A percentile compares a stretch with the other conserved stretches of the same genome.
Evolutionary conservation across 2,888 invertebrate species (phyloP).

Genomic region (Pimpla rufipes): DNA sequence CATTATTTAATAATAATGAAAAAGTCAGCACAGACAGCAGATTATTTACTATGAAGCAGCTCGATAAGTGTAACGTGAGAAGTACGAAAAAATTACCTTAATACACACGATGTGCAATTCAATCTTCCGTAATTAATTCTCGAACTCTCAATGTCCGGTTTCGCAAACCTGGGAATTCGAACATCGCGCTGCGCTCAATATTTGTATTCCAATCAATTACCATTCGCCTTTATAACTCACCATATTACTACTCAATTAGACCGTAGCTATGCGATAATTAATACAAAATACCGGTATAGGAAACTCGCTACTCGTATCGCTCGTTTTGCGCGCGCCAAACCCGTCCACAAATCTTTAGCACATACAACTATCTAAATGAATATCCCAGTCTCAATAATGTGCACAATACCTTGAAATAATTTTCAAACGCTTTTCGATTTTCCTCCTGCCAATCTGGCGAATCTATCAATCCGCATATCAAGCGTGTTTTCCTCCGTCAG

Average conservation of each 20-base stretch:
- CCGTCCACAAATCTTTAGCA: not conserved
- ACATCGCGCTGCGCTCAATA: not conserved
- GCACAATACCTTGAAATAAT: not conserved
- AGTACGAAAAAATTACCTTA: no score
- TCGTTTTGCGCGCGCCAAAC: not conserved
- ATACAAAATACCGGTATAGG: slow-evolving; percentile 42
- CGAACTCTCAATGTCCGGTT: no score
- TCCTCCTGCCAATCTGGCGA: not conserved
- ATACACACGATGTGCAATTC: no score
- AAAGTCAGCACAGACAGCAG: not conserved
- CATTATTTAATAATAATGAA: no score
- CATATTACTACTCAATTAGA: slow-evolving; percentile 20
- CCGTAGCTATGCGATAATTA: slow-evolving; percentile 21
- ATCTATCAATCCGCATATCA: not conserved
- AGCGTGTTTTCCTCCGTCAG: not conserved
- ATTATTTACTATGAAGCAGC: no score
- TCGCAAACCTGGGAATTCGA: not conserved
- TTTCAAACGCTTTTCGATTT: not conserved
- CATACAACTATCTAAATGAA: no score
- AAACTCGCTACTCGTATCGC: not conserved
- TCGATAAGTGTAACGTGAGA: no score
- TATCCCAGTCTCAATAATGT: not conserved
- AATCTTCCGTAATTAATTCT: no score
- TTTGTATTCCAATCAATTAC: slow-evolving; percentile 35
- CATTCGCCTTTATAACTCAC: not conserved